Evolutionary conservation across 2,797 vertebrate genomes (phyloP).

Genomic region (Acrossocheilus fasciatus): DNA sequence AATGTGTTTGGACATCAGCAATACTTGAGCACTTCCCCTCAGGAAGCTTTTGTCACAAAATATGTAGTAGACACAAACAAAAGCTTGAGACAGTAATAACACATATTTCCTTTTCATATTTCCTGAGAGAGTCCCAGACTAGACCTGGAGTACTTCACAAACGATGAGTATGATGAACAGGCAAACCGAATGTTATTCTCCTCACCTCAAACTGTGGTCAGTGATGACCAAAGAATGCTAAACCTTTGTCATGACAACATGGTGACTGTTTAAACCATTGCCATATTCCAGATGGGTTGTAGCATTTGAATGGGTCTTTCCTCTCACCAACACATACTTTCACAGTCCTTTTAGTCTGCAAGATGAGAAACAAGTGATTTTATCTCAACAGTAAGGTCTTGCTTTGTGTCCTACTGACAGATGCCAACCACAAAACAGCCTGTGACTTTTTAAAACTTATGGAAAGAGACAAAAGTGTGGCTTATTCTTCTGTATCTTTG

Average conservation of each 20-base stretch:
- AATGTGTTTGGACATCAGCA: constrained; percentile 1
- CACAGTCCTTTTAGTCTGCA: neutral
- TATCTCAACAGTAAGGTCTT: constrained; percentile 30
- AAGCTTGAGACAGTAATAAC: constrained; percentile 43
- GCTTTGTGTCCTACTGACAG: constrained; percentile 30
- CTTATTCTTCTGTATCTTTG: constrained; percentile 36
- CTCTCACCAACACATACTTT: neutral
- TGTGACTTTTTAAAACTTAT: constrained; percentile 42
- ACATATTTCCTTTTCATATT: constrained; percentile 39
- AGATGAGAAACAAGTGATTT: constrained; percentile 26
- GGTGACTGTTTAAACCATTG: constrained; percentile 44
- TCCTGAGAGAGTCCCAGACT: constrained; percentile 27
- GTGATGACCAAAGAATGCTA: neutral
- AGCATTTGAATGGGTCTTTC: constrained; percentile 17
- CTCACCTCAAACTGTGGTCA: constrained; percentile 45
- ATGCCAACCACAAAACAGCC: neutral
- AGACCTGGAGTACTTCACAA: constrained; percentile 40
- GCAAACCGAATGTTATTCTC: constrained; percentile 48
- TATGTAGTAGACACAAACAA: constrained; percentile 45
- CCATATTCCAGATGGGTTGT: constrained; percentile 34
- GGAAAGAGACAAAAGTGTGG: constrained; percentile 46
- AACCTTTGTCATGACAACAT: constrained; percentile 18
- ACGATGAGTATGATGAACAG: constrained; percentile 40
- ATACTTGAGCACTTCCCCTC: constrained; percentile 4
- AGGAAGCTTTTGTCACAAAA: constrained; percentile 41